These are phyloP conservation scores for Eriocheir sinensis DNA, from an alignment of 1,140 invertebrate genomes.

Conservation along the genomic window DNA sequence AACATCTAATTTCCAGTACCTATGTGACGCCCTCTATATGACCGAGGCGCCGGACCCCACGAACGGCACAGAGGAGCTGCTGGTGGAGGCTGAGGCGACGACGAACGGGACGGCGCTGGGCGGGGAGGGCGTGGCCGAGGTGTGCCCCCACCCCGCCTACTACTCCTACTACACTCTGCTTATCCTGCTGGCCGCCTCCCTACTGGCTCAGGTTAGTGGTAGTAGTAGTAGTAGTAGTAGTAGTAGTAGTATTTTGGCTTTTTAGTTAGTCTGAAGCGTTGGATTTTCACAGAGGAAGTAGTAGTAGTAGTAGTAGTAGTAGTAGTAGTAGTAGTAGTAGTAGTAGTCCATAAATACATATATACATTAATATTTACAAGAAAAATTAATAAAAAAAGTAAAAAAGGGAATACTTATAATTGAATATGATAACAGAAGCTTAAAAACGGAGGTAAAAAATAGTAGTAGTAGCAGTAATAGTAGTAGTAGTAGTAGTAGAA, in stretches of 20 bases:
- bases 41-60: conserved; percentile 45
- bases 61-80: conserved; percentile 50
- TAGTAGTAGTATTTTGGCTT: neutral
- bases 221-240: neutral
- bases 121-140: neutral
- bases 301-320: neutral
- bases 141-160: conserved; percentile 88
- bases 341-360: neutral
- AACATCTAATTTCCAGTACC: conserved; percentile 71
- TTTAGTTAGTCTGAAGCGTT: too few species aligned
- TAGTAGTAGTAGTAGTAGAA: too few species aligned
- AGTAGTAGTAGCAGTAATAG: too few species aligned
- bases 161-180: conserved; percentile 88
- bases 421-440: too few species aligned
- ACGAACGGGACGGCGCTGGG: neutral
- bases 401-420: too few species aligned
- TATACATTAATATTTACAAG: neutral
- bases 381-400: neutral
- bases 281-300: too few species aligned
- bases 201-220: conserved; percentile 86
- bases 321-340: too few species aligned
- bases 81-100: neutral
- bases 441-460: too few species aligned
- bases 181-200: conserved; percentile 87
- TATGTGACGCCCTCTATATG: conserved; percentile 75